Base-by-base conservation (phyloP, 2,797 vertebrate genomes). In the Paratrypauchen microcephalus region DNA sequence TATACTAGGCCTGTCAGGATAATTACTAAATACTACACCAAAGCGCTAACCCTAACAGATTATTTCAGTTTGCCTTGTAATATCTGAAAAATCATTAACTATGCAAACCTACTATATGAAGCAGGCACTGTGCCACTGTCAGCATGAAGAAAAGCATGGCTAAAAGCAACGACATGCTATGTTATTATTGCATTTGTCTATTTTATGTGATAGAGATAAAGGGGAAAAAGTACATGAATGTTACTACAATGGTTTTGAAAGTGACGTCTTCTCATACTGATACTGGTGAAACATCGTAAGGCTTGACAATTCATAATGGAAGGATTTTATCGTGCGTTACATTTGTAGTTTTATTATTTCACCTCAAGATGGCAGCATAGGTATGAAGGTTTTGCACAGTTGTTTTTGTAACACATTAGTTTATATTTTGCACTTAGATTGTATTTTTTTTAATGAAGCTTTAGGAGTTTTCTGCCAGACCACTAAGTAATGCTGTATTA, bases 81-180 rank as follows among this genome's bases (percentile, higher is more conserved):
- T 54, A 54, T 4, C 21, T 55, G 5, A 4, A 59, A 66, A 76
- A 69, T 75, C 54, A 65, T 9, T 65, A 82, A 77, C 88, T 91
- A 92, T 92, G 90, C 90, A 92, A 88, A 77, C 68, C 41, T 61
- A 39, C 65, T 54, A 23, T 75, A 78, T 71, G 48, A 81, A 80
- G 66, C 65, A 64, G 56, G 72, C 73, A 47, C 45, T 59, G 16
- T 71, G 68, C 71, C 19, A 76, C 69, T 63, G 62, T 72, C 65
- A 74, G 88, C 78, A 88, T 86, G 80, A 63, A 69, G 76, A 56
- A 71, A 55, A 76, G 86, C 87, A 91, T 88, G 88, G 68, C 4
- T 65, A 66, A 70, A 78, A 60, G 39, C 62, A 70, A 60, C 63
- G 70, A 72, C 60, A 23, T 79, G 74, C 61, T 65, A 54, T 68